These are phyloP conservation scores for Marasmarcha lunaedactyla DNA, from an alignment of 2,888 invertebrate species.

Conservation along the genomic window DNA sequence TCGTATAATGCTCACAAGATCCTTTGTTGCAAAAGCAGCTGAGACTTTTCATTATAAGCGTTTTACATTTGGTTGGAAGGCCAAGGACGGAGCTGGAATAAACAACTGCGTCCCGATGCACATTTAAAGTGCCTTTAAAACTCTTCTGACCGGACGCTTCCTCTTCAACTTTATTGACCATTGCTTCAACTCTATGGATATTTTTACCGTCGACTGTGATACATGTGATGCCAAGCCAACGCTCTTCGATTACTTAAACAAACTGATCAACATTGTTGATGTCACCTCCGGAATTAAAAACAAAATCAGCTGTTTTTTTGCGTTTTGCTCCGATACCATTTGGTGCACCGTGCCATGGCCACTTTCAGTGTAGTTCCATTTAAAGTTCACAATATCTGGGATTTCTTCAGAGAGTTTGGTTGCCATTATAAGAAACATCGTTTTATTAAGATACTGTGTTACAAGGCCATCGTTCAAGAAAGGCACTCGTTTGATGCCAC, in stretches of 20 bases:
- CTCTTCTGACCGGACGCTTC: too few relatives aligned
- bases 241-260: background rate
- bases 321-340: slow-evolving; percentile 24
- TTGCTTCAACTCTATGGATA: slow-evolving; percentile 7
- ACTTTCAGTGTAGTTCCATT: too few relatives aligned
- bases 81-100: background rate
- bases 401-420: too few relatives aligned
- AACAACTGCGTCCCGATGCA: background rate
- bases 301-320: slow-evolving; percentile 22
- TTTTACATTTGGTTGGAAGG: background rate
- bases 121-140: slow-evolving; percentile 3
- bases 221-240: background rate
- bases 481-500: background rate
- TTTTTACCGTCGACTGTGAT: slow-evolving; percentile 2
- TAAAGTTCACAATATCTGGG: slow-evolving; percentile 2
- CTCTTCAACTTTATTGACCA: too few relatives aligned
- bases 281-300: background rate
- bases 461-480: too few relatives aligned
- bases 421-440: too few relatives aligned
- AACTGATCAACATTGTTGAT: background rate
- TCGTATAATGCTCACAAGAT: background rate
- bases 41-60: too few relatives aligned
- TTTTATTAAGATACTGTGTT: slow-evolving; percentile 7
- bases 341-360: slow-evolving; percentile 22
- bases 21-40: too few relatives aligned